Evolutionary conservation across 2,797 vertebrate species (phyloP).

Genomic region (Bradypus variegatus): DNA sequence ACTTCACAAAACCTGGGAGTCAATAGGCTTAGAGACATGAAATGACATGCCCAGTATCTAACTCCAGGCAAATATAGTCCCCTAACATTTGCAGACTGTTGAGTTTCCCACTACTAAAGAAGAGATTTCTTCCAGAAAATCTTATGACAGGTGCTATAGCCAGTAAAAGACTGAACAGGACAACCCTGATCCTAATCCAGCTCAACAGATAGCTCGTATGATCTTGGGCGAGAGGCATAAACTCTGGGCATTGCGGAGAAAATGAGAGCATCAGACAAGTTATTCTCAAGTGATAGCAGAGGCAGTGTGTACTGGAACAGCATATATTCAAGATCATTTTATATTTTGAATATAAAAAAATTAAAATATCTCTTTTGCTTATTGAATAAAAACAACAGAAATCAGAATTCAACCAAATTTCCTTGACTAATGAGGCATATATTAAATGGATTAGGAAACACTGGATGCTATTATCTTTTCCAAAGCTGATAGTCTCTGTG

Average conservation of each 20-base stretch:
- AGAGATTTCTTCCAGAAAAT: not conserved
- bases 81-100: not conserved
- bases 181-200: not conserved
- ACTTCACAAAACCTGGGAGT: not conserved
- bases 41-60: not conserved
- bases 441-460: not conserved
- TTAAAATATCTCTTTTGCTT: not conserved
- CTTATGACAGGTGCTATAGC: not conserved
- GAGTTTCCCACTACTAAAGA: not conserved
- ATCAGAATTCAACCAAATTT: not conserved
- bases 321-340: not conserved
- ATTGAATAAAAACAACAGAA: not conserved
- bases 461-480: not conserved
- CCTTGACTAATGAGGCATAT: not conserved
- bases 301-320: not conserved
- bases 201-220: not conserved
- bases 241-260: not conserved
- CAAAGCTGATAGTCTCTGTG: not conserved
- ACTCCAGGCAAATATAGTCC: not conserved
- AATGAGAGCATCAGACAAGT: not conserved
- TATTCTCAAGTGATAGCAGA: not conserved
- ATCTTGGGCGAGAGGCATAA: not conserved
- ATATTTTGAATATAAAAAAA: slow-evolving; percentile 13
- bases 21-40: not conserved
- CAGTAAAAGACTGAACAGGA: not conserved